Conservation (phyloP, 2,888 invertebrate genomes). For the Carterocephalus palaemon region DNA sequence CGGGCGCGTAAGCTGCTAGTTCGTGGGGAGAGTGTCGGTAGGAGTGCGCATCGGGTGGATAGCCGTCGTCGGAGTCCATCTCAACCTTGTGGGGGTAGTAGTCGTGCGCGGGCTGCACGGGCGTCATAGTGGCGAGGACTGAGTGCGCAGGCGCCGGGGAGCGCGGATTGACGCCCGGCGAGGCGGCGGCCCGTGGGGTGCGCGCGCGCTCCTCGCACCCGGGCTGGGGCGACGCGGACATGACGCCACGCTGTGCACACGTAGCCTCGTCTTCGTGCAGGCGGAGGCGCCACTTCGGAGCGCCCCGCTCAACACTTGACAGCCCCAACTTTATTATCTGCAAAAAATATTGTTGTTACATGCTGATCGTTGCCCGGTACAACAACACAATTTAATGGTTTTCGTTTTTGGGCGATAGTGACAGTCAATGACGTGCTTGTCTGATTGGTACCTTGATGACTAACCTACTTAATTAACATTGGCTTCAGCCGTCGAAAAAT, state of each 20-base stretch:
- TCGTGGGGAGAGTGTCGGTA: constrained; percentile 79
- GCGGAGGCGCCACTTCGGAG: constrained; percentile 64
- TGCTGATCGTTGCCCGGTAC: not conserved
- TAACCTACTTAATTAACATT: too few relatives aligned
- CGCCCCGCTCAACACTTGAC: constrained; percentile 65
- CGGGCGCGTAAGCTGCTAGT: constrained; percentile 71
- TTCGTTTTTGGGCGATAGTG: too few relatives aligned
- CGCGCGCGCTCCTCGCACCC: constrained; percentile 65
- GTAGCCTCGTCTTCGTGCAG: constrained; percentile 55
- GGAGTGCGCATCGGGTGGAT: constrained; percentile 80
- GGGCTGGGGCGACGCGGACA: constrained; percentile 72
- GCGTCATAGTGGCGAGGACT: constrained; percentile 92
- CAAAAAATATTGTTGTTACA: constrained; percentile 39
- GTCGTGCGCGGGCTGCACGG: constrained; percentile 89
- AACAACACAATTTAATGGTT: not conserved
- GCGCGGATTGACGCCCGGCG: constrained; percentile 74
- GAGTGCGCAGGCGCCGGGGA: constrained; percentile 84
- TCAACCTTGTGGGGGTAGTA: constrained; percentile 80
- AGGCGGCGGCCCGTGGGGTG: constrained; percentile 67
- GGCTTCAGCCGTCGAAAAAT: too few relatives aligned
- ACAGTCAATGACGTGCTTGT: constrained; percentile 13
- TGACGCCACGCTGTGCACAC: constrained; percentile 56
- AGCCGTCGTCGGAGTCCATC: constrained; percentile 80
- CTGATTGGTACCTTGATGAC: constrained; percentile 9
- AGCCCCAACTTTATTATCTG: constrained; percentile 57